Conservation (phyloP, 2,113 vertebrate genomes). For the Ellobius talpinus region DNA sequence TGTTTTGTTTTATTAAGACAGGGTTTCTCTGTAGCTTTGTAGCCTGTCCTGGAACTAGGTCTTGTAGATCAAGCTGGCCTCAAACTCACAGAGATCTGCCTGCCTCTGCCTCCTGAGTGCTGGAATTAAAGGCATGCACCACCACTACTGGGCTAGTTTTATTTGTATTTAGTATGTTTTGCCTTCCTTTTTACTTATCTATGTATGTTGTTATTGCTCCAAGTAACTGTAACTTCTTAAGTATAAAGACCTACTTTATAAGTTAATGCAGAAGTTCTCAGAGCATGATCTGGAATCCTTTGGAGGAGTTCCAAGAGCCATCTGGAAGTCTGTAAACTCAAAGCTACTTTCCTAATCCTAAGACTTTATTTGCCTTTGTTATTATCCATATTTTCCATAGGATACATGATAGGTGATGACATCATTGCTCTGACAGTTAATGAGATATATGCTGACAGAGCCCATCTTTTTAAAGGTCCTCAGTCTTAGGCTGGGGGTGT, state of each 20-base stretch:
- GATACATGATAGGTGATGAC: not conserved
- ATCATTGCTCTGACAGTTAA: not conserved
- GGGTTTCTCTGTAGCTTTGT: too few species aligned
- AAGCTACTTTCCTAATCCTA: conserved; percentile 51
- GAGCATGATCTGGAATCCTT: not conserved
- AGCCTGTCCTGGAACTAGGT: too few species aligned
- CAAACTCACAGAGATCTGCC: too few species aligned
- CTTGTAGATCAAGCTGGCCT: too few species aligned
- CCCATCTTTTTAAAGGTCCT: not conserved
- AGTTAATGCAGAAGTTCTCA: conserved; percentile 37
- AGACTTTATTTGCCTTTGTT: not conserved
- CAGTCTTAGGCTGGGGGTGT: not conserved
- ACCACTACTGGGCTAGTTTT: not conserved
- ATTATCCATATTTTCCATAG: not conserved
- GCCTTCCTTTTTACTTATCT: not conserved
- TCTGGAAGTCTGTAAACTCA: not conserved
- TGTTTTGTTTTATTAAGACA: too few species aligned
- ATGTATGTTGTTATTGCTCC: conserved; percentile 32
- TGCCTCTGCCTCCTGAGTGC: too few species aligned
- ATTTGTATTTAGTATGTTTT: conserved; percentile 16
- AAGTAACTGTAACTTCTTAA: conserved; percentile 25
- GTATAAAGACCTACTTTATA: conserved; percentile 43
- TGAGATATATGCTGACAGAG: not conserved
- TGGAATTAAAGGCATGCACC: too few species aligned
- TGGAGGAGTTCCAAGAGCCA: not conserved